phyloP scores from a whole-genome alignment of 2,888 invertebrate genomes.

The Exocentrus adspersus region DNA sequence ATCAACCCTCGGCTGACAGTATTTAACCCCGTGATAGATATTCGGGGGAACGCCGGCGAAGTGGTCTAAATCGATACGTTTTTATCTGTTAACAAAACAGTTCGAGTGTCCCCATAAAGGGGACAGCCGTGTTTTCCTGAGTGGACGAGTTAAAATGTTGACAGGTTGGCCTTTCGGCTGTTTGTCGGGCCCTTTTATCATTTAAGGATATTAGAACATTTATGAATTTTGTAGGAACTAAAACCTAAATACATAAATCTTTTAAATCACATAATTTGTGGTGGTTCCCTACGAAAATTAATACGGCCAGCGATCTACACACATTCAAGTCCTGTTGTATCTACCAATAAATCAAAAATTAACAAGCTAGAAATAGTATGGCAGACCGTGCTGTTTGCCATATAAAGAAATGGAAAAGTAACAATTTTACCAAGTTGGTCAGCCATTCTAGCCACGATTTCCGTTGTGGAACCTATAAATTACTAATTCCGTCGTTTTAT shows the following conservation, averaged over 20 bases:
- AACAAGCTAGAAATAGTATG: conserved; percentile 34
- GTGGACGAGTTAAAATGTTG: neutral
- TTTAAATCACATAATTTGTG: no score
- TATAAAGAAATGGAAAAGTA: conserved; percentile 36
- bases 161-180: neutral
- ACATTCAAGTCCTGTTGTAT: no score
- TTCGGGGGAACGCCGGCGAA: conserved; percentile 47
- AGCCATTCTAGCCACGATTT: conserved; percentile 41
- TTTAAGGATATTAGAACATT: no score
- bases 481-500: conserved; percentile 44
- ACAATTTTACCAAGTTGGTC: conserved; percentile 42
- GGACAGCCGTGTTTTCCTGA: neutral
- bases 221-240: no score
- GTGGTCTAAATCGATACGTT: conserved; percentile 36
- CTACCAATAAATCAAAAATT: conserved; percentile 34
- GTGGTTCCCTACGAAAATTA: no score
- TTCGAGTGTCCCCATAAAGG: conserved; percentile 3
- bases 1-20: conserved; percentile 48
- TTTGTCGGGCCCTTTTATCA: neutral
- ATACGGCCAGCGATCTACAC: no score
- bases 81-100: conserved; percentile 37
- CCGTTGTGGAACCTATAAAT: conserved; percentile 42
- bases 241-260: no score
- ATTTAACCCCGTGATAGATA: conserved; percentile 56
- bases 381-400: conserved; percentile 29